These are phyloP conservation scores for Calephelis nemesis DNA, from an alignment of 1,140 invertebrate genomes.

Conservation along the genomic window DNA sequence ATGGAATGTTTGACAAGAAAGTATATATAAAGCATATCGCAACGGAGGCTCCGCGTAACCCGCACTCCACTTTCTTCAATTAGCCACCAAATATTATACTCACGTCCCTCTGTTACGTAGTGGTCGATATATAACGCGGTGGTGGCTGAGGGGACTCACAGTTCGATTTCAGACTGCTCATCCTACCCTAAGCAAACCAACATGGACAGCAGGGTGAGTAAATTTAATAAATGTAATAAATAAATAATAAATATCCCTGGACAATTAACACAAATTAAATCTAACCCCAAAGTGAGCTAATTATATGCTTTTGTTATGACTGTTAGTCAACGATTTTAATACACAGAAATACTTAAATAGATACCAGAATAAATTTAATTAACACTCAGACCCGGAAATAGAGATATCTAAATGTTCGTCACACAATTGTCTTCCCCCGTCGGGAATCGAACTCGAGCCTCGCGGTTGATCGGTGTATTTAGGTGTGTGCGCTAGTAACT, in stretches of 20 bases:
- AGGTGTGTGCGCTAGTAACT: no score
- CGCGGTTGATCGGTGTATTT: no score
- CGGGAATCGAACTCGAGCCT: no score
- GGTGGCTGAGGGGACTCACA: slow-evolving; percentile 48
- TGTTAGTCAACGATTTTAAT: no score
- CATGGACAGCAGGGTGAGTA: slow-evolving; percentile 71
- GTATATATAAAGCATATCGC: slow-evolving; percentile 47
- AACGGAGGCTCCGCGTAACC: slow-evolving; percentile 33
- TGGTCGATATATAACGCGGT: slow-evolving; percentile 64
- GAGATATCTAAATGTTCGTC: no score
- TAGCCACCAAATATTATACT: slow-evolving; percentile 60
- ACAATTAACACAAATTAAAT: no score
- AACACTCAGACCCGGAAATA: no score
- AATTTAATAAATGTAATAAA: not conserved
- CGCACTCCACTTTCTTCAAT: slow-evolving; percentile 66
- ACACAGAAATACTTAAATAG: no score
- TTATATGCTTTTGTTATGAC: no score
- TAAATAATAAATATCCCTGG: not conserved
- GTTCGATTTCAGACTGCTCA: slow-evolving; percentile 58
- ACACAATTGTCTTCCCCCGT: no score
- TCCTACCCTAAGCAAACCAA: slow-evolving; percentile 57
- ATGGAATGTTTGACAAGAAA: slow-evolving; percentile 36
- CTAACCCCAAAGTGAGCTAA: no score
- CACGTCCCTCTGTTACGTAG: slow-evolving; percentile 66
- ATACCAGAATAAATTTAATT: no score